Percentiles rank a stretch among this genome's conserved stretches.
These are phyloP conservation scores for Aphelocoma californica DNA, from an alignment of 2,797 vertebrate genomes.

Conservation along the genomic window DNA sequence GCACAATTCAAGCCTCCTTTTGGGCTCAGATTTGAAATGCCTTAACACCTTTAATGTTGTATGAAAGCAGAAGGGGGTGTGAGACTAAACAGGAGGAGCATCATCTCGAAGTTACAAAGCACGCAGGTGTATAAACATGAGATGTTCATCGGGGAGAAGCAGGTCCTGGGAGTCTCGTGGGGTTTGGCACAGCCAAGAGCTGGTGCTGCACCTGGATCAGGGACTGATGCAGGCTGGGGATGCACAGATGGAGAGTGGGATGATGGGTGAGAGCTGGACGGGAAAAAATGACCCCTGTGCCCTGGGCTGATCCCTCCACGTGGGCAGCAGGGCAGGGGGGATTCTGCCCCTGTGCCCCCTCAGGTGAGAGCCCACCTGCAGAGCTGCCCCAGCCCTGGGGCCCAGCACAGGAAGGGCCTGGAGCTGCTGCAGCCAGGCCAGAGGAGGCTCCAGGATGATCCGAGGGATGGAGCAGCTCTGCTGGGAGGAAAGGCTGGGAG, in stretches of 20 bases:
- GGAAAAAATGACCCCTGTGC: rapidly evolving
- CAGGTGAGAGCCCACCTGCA: not conserved
- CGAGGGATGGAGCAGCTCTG: not conserved
- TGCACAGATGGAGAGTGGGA: not conserved
- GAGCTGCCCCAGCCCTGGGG: not conserved
- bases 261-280: not conserved
- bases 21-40: not conserved
- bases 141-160: not conserved
- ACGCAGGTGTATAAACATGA: not conserved
- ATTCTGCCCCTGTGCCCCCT: not conserved
- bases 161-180: rapidly evolving
- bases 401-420: rapidly evolving
- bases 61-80: not conserved
- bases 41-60: not conserved
- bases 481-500: not conserved
- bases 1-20: not conserved
- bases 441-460: too few species aligned
- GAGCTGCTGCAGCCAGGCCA: not conserved
- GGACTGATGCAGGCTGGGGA: not conserved
- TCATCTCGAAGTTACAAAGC: not conserved
- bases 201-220: not conserved
- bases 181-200: not conserved
- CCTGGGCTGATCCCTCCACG: not conserved
- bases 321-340: not conserved
- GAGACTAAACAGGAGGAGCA: not conserved